These are phyloP conservation scores for Ahaetulla prasina DNA, from an alignment of 2,113 vertebrate species.

Conservation along the genomic window DNA sequence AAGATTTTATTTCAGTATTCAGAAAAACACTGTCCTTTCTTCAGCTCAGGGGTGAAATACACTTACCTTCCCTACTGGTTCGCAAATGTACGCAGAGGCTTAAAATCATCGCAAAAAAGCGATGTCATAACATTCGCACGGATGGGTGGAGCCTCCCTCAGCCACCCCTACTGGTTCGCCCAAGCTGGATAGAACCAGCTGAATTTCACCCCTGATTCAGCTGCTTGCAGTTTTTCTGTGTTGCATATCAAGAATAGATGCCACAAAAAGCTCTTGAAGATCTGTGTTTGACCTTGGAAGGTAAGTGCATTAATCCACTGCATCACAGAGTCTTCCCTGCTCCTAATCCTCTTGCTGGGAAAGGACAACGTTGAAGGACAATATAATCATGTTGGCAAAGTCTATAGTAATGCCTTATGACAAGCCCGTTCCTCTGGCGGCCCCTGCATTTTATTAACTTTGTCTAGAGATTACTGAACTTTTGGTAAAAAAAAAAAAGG, in stretches of 20 bases:
- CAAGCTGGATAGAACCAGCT: no score
- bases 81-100: no score
- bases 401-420: slow-evolving; percentile 43
- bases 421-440: slow-evolving; percentile 42
- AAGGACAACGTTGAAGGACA: slow-evolving; percentile 45
- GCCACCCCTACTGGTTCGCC: no score
- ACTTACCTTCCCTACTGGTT: no score
- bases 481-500: not conserved
- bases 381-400: slow-evolving; percentile 31
- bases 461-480: slow-evolving; percentile 36
- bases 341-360: slow-evolving; percentile 30
- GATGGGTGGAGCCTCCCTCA: no score
- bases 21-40: not conserved
- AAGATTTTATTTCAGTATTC: not conserved
- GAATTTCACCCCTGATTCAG: not conserved
- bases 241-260: rapidly evolving
- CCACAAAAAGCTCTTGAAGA: not conserved
- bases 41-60: not conserved
- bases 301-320: not conserved
- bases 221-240: not conserved
- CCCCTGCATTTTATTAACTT: slow-evolving; percentile 30
- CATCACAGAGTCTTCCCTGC: rapidly evolving
- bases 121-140: no score
- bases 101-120: no score
- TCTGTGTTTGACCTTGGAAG: not conserved